Evolutionary conservation across 2,797 vertebrate genomes (phyloP).

Genomic region (Eulemur albifrons): DNA sequence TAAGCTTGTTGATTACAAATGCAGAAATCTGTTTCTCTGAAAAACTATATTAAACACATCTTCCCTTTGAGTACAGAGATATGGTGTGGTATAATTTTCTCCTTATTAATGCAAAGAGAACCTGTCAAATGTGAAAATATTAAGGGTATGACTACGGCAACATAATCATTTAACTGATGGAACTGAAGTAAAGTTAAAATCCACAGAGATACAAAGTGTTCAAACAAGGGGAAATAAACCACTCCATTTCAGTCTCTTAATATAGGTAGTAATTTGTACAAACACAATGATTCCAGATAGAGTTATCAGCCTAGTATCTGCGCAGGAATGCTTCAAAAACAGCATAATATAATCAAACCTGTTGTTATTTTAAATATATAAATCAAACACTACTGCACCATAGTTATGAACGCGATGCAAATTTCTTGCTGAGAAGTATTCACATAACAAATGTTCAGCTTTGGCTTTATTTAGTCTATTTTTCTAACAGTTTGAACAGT

Average conservation of each 20-base stretch:
- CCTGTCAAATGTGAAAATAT: not conserved
- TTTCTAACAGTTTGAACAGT: constrained; percentile 58
- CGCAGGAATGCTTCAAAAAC: constrained; percentile 21
- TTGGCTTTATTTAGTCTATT: constrained; percentile 56
- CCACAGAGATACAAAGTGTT: not conserved
- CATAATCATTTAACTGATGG: not conserved
- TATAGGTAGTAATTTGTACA: not conserved
- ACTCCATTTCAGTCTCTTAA: not conserved
- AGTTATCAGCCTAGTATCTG: constrained; percentile 29
- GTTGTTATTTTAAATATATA: constrained; percentile 41
- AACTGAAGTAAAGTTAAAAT: not conserved
- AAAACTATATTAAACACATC: not conserved
- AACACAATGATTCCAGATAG: not conserved
- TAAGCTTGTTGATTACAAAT: not conserved
- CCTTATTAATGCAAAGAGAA: not conserved
- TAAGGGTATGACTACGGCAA: not conserved
- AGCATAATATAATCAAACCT: constrained; percentile 9
- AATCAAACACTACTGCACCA: not conserved
- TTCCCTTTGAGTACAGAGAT: not conserved
- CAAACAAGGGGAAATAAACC: not conserved
- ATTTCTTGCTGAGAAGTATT: constrained; percentile 61
- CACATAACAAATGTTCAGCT: constrained; percentile 53
- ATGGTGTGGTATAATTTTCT: not conserved
- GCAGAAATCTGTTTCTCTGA: not conserved
- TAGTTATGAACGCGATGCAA: not conserved